A percentile compares a stretch with the other conserved stretches of the same genome.
Evolutionary conservation across 2,797 vertebrate species (phyloP).

Genomic region (Falco rusticolus): DNA sequence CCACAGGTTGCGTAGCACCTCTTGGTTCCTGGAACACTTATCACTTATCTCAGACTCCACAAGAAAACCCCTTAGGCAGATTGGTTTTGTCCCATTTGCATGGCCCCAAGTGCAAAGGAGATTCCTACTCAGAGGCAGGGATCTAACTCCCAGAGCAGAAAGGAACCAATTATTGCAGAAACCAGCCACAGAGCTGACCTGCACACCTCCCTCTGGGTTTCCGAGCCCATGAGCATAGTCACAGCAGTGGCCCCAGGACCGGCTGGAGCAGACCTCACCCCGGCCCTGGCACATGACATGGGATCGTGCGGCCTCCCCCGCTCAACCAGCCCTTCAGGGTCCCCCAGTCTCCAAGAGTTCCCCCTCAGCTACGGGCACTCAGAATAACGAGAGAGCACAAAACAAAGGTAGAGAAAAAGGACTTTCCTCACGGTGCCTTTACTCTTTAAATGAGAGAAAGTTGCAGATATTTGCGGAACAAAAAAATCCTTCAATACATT

Average conservation of each 20-base stretch:
- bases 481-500: background rate
- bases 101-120: background rate
- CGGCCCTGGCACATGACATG: background rate
- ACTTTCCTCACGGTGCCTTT: background rate
- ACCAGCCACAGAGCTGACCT: background rate
- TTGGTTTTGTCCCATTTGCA: background rate
- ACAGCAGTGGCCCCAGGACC: background rate
- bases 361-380: background rate
- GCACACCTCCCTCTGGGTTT: background rate
- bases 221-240: accelerated
- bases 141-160: background rate
- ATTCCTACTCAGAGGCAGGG: background rate
- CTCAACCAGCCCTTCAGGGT: background rate
- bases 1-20: background rate
- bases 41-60: background rate
- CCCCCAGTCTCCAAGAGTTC: too few species aligned
- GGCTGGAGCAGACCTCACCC: background rate
- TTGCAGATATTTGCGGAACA: background rate
- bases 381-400: accelerated
- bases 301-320: accelerated
- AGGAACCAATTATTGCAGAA: background rate
- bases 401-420: background rate
- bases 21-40: background rate
- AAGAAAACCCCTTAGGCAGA: background rate
- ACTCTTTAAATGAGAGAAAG: background rate